Conservation (phyloP, 2,888 invertebrate species). For the Ceraclea dissimilis region DNA sequence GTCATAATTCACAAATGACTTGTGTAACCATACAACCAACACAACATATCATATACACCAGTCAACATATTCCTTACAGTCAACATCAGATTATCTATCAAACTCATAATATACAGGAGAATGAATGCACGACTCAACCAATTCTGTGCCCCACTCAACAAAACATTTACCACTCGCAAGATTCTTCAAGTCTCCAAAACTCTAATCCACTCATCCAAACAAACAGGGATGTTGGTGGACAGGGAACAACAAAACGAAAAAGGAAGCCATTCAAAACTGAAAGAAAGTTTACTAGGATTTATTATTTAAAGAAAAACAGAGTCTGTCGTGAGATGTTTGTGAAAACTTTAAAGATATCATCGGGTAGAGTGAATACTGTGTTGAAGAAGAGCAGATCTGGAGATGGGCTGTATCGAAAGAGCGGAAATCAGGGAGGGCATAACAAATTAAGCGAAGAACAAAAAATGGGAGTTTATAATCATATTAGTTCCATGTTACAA, state of each 20-base stretch:
- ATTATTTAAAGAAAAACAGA: slow-evolving; percentile 7
- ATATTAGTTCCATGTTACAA: slow-evolving; percentile 1
- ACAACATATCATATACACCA: neutral
- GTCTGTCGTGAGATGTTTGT: slow-evolving; percentile 14
- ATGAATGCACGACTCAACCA: neutral
- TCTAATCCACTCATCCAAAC: neutral
- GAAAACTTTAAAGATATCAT: slow-evolving; percentile 9
- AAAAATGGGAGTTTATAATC: slow-evolving; percentile 1
- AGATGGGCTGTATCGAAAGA: slow-evolving; percentile 4
- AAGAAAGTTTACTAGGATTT: slow-evolving; percentile 6
- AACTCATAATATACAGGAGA: neutral
- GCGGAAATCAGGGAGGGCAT: slow-evolving; percentile 9
- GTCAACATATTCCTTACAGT: neutral
- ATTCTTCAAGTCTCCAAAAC: too few species aligned
- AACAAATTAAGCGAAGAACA: slow-evolving; percentile 6
- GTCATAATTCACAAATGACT: neutral
- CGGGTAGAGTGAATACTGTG: slow-evolving; percentile 9
- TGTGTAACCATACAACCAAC: neutral
- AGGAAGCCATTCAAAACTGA: slow-evolving; percentile 6
- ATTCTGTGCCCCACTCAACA: neutral
- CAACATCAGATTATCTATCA: neutral
- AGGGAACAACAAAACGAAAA: slow-evolving; percentile 1
- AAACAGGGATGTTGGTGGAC: neutral
- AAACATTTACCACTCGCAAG: neutral
- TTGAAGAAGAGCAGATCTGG: slow-evolving; percentile 11